phyloP scores from a whole-genome alignment of 2,888 invertebrate species.

The Eucera pruinosa region DNA sequence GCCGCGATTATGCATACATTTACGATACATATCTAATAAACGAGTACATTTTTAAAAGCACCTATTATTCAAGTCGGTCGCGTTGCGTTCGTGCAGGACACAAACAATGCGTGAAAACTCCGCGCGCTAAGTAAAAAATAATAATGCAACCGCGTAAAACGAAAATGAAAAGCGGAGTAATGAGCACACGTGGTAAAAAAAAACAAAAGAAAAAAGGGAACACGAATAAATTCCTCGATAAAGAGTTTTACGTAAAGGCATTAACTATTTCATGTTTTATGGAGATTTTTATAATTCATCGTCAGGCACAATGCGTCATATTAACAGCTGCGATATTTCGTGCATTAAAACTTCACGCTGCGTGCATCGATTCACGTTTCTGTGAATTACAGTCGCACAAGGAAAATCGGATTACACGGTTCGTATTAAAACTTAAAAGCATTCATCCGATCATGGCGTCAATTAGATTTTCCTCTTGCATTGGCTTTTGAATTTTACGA shows the following conservation, averaged over 20 bases:
- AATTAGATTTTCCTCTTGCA: too few species aligned
- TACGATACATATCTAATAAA: slow-evolving; percentile 19
- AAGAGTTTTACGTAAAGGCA: neutral
- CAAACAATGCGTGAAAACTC: neutral
- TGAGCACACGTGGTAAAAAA: too few species aligned
- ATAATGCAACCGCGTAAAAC: slow-evolving; percentile 5
- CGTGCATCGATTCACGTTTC: slow-evolving; percentile 6
- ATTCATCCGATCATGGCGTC: neutral
- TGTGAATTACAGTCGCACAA: neutral
- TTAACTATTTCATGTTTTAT: slow-evolving; percentile 13
- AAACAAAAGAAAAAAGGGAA: slow-evolving; percentile 3
- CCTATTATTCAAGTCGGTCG: slow-evolving; percentile 17
- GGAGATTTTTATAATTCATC: slow-evolving; percentile 17
- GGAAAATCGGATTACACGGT: slow-evolving; percentile 5
- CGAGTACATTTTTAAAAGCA: slow-evolving; percentile 16
- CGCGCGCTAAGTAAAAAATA: neutral
- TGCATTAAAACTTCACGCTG: slow-evolving; percentile 15
- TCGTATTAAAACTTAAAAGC: neutral
- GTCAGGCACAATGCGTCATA: neutral
- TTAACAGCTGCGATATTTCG: neutral
- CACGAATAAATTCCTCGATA: slow-evolving; percentile 7
- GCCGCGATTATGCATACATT: neutral
- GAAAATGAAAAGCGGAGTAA: slow-evolving; percentile 2
- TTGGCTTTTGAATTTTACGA: neutral
- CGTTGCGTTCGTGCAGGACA: neutral